Evolutionary conservation across 2,113 vertebrate genomes (phyloP).

Genomic region (Scopus umbretta): DNA sequence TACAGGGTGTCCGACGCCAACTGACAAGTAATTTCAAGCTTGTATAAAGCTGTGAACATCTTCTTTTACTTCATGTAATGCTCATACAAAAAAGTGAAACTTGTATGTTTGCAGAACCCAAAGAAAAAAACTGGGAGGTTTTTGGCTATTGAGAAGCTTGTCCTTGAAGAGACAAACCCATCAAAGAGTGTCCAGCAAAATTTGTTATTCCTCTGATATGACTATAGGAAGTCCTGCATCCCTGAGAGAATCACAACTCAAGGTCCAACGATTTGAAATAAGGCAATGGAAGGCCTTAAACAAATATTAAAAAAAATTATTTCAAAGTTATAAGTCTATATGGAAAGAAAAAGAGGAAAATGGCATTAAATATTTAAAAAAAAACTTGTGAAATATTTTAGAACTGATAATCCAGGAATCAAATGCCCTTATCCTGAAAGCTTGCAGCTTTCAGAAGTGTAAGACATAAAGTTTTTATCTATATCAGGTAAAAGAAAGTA

Average conservation of each 20-base stretch:
- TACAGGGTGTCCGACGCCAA: not conserved
- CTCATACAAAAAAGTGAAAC: not conserved
- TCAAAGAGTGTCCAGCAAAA: not conserved
- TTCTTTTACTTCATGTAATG: not conserved
- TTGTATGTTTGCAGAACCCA: rapidly evolving
- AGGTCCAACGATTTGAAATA: not conserved
- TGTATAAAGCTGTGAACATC: not conserved
- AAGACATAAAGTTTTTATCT: not conserved
- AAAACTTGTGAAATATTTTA: not conserved
- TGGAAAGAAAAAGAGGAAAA: not conserved
- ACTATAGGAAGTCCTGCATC: not conserved
- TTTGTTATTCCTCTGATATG: not conserved
- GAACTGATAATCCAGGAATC: not conserved
- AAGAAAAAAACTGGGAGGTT: not conserved
- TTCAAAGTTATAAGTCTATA: not conserved
- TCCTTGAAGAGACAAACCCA: not conserved
- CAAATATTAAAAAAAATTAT: not conserved
- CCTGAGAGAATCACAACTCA: not conserved
- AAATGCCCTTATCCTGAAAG: not conserved
- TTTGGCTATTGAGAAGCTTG: not conserved
- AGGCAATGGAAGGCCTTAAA: not conserved
- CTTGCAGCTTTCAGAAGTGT: rapidly evolving
- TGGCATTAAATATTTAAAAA: not conserved
- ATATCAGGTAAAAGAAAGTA: not conserved
- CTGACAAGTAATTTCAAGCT: not conserved